Conservation (phyloP, 1,140 invertebrate species). For the Berghia stephanieae region DNA sequence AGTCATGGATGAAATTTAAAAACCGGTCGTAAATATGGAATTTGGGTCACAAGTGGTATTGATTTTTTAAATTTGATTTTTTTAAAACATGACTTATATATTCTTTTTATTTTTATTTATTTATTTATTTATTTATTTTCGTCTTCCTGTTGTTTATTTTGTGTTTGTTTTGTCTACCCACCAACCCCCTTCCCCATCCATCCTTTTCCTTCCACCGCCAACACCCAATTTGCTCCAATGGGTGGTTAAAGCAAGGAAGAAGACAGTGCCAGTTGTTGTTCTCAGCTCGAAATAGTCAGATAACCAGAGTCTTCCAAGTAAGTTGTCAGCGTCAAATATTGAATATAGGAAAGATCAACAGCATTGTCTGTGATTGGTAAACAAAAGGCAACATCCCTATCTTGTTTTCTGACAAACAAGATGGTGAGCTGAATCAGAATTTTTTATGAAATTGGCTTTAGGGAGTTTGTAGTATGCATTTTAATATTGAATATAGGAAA, state of each 20-base stretch:
- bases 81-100: not conserved
- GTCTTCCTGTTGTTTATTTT: not conserved
- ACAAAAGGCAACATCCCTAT: no score
- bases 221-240: no score
- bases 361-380: not conserved
- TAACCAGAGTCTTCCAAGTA: conserved; percentile 53
- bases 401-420: no score
- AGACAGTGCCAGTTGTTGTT: conserved; percentile 46
- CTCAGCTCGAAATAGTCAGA: conserved; percentile 44
- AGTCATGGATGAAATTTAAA: no score
- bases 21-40: no score
- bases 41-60: no score
- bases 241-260: conserved; percentile 51
- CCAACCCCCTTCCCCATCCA: not conserved
- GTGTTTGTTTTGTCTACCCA: not conserved
- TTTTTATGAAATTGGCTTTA: no score
- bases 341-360: not conserved
- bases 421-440: no score
- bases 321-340: conserved; percentile 34
- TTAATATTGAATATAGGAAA: no score
- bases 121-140: not conserved
- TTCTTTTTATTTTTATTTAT: conserved; percentile 17
- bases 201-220: not conserved
- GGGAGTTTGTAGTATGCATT: no score
- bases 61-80: not conserved